A percentile compares a stretch with the other conserved stretches of the same genome.
Evolutionary conservation across 1,140 invertebrate species (phyloP).

Genomic region (Lepidurus couesii): DNA sequence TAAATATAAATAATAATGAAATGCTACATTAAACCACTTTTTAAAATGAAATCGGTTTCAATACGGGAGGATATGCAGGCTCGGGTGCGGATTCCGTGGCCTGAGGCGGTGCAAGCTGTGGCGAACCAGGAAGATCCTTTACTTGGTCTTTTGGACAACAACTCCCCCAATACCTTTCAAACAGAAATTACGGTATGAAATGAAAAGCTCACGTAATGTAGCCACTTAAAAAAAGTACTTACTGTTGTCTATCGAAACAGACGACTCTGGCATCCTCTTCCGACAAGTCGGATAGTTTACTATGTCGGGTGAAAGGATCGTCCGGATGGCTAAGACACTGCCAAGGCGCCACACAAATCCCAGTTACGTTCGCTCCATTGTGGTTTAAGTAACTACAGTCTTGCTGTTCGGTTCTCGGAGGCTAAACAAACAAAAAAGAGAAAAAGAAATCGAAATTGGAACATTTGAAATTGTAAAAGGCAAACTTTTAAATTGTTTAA

Average conservation of each 20-base stretch:
- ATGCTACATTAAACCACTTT: not conserved
- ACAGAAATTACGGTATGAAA: not conserved
- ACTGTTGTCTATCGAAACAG: not conserved
- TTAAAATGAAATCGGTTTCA: not conserved
- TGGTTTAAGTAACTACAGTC: not conserved
- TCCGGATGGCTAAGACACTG: not conserved
- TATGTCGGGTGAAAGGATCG: not conserved
- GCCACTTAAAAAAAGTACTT: not conserved
- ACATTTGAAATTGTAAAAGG: too few species aligned
- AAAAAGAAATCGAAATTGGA: not conserved
- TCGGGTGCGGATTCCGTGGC: not conserved
- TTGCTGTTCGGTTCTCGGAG: not conserved
- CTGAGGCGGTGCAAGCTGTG: not conserved
- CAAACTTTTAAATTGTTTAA: not conserved
- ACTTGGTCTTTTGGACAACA: not conserved
- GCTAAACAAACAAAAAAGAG: not conserved
- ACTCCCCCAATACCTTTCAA: slow-evolving; percentile 2
- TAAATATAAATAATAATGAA: not conserved
- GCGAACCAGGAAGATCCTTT: not conserved
- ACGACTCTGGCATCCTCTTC: not conserved
- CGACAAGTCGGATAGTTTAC: not conserved
- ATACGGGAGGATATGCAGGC: not conserved
- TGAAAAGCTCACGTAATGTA: not conserved
- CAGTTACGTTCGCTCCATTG: not conserved
- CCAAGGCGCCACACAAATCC: not conserved